phyloP scores from a whole-genome alignment of 1,140 invertebrate genomes.

The Odontomachus brunneus region DNA sequence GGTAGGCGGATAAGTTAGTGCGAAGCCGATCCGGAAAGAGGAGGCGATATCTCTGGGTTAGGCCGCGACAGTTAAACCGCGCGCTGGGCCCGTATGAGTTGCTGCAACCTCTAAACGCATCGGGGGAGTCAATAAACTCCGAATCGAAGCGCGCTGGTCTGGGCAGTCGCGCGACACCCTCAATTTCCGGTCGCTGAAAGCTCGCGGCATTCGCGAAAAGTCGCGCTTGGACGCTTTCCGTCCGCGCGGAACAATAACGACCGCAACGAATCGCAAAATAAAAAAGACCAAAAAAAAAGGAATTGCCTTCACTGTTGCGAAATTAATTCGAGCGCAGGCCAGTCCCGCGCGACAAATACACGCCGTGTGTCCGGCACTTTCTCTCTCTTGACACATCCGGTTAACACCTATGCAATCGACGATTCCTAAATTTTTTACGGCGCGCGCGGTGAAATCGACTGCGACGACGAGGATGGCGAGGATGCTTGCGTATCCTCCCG shows the following conservation, averaged over 20 bases:
- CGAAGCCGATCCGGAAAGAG: conserved; percentile 47
- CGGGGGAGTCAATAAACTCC: conserved; percentile 48
- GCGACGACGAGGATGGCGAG: neutral
- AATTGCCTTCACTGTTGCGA: neutral
- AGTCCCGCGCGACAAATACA: neutral
- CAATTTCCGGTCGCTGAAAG: conserved; percentile 29
- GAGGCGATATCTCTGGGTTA: conserved; percentile 52
- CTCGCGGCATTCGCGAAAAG: neutral
- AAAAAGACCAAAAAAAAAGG: neutral
- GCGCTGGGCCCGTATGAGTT: conserved; percentile 1
- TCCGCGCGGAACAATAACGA: neutral
- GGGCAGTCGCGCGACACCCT: neutral
- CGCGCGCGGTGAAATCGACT: conserved; percentile 16
- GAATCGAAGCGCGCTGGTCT: conserved; percentile 13
- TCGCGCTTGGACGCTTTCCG: neutral
- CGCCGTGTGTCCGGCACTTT: neutral
- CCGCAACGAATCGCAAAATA: neutral
- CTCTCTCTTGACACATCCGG: conserved; percentile 38
- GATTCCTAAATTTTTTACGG: conserved; percentile 35
- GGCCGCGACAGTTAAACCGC: conserved; percentile 30
- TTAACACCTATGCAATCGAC: conserved; percentile 29
- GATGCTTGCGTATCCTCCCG: neutral
- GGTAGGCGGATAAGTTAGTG: conserved; percentile 65
- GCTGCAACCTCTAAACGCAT: conserved; percentile 43
- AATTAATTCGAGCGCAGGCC: conserved; percentile 4